Conservation (phyloP, 2,113 vertebrate species). For the Himantopus leucocephalus region DNA sequence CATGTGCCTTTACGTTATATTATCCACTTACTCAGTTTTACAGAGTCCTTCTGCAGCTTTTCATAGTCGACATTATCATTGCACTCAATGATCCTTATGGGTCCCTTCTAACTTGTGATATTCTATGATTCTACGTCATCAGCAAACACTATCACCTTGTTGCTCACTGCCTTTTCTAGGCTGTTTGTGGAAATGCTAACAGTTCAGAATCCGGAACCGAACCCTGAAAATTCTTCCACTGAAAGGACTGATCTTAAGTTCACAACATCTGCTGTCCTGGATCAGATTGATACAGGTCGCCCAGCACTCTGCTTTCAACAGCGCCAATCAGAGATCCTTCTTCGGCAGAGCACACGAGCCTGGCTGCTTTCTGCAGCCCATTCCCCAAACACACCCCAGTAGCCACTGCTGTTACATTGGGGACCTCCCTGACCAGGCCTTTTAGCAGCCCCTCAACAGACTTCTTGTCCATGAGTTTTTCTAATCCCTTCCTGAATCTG, state of each 20-base stretch:
- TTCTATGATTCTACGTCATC: neutral
- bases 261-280: neutral
- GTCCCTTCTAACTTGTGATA: neutral
- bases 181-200: neutral
- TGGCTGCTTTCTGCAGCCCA: neutral
- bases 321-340: neutral
- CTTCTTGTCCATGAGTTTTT: neutral
- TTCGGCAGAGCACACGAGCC: neutral
- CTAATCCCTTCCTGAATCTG: neutral
- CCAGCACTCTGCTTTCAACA: neutral
- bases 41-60: neutral
- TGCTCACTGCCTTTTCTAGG: neutral
- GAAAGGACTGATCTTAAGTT: neutral
- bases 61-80: neutral
- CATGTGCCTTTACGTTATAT: fast-evolving
- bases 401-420: neutral
- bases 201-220: neutral
- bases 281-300: neutral
- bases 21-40: neutral
- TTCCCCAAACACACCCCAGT: neutral
- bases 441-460: neutral
- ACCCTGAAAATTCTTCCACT: neutral
- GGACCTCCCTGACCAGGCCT: neutral
- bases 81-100: neutral
- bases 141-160: neutral